These are phyloP conservation scores for Bryconaethiops microstoma DNA, from an alignment of 2,797 vertebrate genomes.

Conservation along the genomic window DNA sequence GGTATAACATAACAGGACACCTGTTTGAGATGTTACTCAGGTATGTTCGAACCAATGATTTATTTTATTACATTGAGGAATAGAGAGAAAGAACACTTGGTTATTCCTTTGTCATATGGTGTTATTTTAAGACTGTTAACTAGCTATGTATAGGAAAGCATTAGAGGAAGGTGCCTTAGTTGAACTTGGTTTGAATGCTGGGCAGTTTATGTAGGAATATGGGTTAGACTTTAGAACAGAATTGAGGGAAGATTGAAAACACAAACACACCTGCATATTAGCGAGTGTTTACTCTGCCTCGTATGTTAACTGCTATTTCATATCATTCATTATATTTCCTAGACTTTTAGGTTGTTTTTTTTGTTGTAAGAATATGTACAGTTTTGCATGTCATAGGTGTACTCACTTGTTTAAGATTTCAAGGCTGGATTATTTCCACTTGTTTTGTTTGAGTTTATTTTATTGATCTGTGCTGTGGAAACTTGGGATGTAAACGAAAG, in stretches of 20 bases:
- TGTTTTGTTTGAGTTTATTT: slow-evolving; percentile 63
- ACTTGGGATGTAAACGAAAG: slow-evolving; percentile 87
- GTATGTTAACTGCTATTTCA: slow-evolving; percentile 87
- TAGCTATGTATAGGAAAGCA: slow-evolving; percentile 37
- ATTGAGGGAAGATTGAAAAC: slow-evolving; percentile 50
- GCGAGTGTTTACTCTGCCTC: slow-evolving; percentile 85
- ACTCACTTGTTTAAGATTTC: slow-evolving; percentile 79
- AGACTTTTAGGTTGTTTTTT: slow-evolving; percentile 78
- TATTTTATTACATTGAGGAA: slow-evolving; percentile 45
- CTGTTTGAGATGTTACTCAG: slow-evolving; percentile 62
- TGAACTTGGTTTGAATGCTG: slow-evolving; percentile 35
- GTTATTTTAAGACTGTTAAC: slow-evolving; percentile 42
- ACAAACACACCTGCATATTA: slow-evolving; percentile 80
- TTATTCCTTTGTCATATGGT: slow-evolving; percentile 1
- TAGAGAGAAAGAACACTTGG: slow-evolving; percentile 7
- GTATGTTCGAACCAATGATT: slow-evolving; percentile 65
- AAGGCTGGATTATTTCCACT: slow-evolving; percentile 56
- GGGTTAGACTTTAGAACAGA: slow-evolving; percentile 42
- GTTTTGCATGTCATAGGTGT: slow-evolving; percentile 98
- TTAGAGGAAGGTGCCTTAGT: slow-evolving; percentile 57
- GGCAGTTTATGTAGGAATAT: slow-evolving; percentile 34
- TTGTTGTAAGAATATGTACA: slow-evolving; percentile 97
- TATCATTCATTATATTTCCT: slow-evolving; percentile 83
- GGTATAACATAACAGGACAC: slow-evolving; percentile 54
- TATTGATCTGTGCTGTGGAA: slow-evolving; percentile 77